Base-by-base conservation (phyloP, 1,140 invertebrate genomes). In the Spodoptera litura region DNA sequence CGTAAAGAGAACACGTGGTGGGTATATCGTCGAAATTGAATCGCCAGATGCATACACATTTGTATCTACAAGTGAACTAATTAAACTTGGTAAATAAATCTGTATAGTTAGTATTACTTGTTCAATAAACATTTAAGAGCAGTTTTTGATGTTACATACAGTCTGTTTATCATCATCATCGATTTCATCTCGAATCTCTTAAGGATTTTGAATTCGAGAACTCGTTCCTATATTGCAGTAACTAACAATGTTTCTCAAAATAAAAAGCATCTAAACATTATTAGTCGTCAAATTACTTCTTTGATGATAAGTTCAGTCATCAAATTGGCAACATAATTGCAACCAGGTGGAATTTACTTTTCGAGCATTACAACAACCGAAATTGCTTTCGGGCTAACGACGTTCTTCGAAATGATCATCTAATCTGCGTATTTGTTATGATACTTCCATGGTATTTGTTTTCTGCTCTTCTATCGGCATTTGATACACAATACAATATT, bases 1-100 rank as follows among this genome's bases (percentile, higher is more conserved):
- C 56, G 76, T 76, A 78, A 83, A 66, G 62, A 52, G 74, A 74
- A 55, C 79, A 78, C 66, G 64, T 71, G 71, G 55, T 59, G 35
- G 58, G 49, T 56, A 64, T 77, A 49, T 52, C 61, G 44, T 5
- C 52, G 15, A 44, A 55, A 55, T 76, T 52, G 59, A 77, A 68
- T 10, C 51, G 66, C 51, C 74, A 77, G 62, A 68, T 77, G 52
- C 27, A 31, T 15, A 11, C 20, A 31, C 53, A 31, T 0, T 9
- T 44, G 5, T 10, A 44, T 44, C 38, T 44, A 44, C 38, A 44
- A 44, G 38, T 44, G 38, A 44, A 44, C 38, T 44, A 44, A 44
- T 44, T 44, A 44, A 2, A 44, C 38, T 10, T 44, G 38, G 38
- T 44, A 44, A 44, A 44, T 10, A 6, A 44, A 44, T 44, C 38